Evolutionary conservation across 2,888 invertebrate genomes (phyloP).

Genomic region (Alloplasta piceator): DNA sequence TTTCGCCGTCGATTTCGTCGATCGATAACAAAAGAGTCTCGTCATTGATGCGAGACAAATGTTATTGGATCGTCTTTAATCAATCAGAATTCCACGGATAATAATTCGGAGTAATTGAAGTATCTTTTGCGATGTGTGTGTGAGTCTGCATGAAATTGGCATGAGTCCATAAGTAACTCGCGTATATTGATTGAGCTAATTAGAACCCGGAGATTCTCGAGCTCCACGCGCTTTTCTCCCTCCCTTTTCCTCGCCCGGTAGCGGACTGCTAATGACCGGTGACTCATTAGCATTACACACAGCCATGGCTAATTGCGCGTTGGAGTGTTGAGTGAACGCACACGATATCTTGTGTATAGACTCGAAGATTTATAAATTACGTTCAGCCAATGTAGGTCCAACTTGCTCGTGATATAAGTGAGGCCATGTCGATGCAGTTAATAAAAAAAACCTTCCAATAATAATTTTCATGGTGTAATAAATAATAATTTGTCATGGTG

Average conservation of each 20-base stretch:
- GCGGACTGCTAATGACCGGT: constrained; percentile 32
- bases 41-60: not conserved
- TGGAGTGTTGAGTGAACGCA: constrained; percentile 31
- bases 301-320: constrained; percentile 50
- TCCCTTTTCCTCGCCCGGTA: not conserved
- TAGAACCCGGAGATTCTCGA: constrained; percentile 11
- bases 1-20: constrained; percentile 17
- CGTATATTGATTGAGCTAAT: constrained; percentile 18
- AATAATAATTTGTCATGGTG: no score
- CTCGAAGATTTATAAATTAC: not conserved
- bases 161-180: not conserved
- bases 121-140: no score
- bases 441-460: no score
- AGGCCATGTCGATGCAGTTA: no score
- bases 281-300: constrained; percentile 42
- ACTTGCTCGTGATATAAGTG: no score
- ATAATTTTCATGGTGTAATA: no score
- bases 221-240: not conserved
- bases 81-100: no score
- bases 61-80: not conserved
- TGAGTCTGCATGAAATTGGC: no score
- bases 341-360: constrained; percentile 31
- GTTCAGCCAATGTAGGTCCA: no score
- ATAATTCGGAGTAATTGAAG: no score
- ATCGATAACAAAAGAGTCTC: not conserved